Conservation (phyloP, 2,888 invertebrate genomes). For the Axea sp. region DNA sequence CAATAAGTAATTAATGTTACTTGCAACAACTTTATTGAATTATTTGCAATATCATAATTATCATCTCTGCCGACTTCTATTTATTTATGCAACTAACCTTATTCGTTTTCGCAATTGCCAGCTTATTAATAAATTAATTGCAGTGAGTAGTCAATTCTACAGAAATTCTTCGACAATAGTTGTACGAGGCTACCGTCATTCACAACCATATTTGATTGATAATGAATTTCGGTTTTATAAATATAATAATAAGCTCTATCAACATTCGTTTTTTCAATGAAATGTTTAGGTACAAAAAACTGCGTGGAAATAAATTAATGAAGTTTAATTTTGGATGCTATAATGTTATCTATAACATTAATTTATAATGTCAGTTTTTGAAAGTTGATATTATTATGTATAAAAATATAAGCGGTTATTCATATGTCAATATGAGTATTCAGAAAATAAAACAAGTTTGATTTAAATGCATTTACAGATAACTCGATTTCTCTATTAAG, state of each 20-base stretch:
- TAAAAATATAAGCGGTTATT: conserved; percentile 12
- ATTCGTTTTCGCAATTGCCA: conserved; percentile 56
- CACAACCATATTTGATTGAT: conserved; percentile 35
- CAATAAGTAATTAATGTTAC: conserved; percentile 16
- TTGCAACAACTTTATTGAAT: conserved; percentile 31
- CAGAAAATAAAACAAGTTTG: conserved; percentile 36
- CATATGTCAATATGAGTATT: conserved; percentile 10
- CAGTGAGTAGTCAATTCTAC: conserved; percentile 47
- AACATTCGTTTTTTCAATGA: too few species aligned
- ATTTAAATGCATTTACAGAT: conserved; percentile 31
- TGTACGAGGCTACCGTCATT: conserved; percentile 47
- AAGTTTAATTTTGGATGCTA: too few species aligned
- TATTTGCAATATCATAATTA: conserved; percentile 50
- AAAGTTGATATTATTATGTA: conserved; percentile 23
- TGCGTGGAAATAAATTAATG: too few species aligned
- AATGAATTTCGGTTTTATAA: conserved; percentile 24
- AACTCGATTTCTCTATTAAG: conserved; percentile 54
- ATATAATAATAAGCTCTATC: too few species aligned
- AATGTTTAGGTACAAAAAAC: too few species aligned
- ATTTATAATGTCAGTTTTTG: too few species aligned
- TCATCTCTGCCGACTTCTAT: conserved; percentile 34
- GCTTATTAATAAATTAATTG: conserved; percentile 55
- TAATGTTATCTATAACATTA: too few species aligned
- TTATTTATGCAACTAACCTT: conserved; percentile 54
- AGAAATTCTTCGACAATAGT: conserved; percentile 40